Percentiles rank a stretch among this genome's conserved stretches.
These are phyloP conservation scores for Takifugu rubripes DNA, from an alignment of 2,797 vertebrate species.

Conservation along the genomic window DNA sequence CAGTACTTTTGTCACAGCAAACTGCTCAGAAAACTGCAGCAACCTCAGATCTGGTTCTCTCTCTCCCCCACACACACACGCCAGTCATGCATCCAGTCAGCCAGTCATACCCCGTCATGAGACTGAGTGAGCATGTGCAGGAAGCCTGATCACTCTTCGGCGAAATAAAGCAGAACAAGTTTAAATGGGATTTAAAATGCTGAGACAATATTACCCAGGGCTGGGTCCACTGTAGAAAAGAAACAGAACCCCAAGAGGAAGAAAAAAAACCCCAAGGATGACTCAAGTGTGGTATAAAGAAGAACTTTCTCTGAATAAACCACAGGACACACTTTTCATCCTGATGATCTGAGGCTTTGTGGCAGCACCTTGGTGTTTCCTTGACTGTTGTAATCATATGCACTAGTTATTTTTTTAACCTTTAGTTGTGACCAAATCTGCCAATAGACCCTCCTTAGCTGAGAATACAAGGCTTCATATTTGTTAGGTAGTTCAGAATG, in stretches of 20 bases:
- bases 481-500: no score
- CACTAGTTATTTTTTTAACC: no score
- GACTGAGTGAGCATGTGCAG: constrained; percentile 48
- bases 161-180: constrained; percentile 19
- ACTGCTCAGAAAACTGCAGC: not conserved
- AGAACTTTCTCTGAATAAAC: no score
- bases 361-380: no score
- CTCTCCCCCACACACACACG: not conserved
- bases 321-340: no score
- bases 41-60: constrained; percentile 17
- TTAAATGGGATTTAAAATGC: constrained; percentile 19
- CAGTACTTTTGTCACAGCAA: not conserved
- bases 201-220: not conserved
- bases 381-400: no score
- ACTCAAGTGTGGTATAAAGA: not conserved
- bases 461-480: no score
- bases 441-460: no score
- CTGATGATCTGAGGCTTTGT: no score
- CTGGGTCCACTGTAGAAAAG: not conserved
- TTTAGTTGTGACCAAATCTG: no score
- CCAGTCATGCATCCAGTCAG: constrained; percentile 58
- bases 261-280: not conserved
- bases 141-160: constrained; percentile 49
- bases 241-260: no score
- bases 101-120: constrained; percentile 64